Evolutionary conservation across 1,140 invertebrate species (phyloP).

Genomic region (Calosoma granatense): DNA sequence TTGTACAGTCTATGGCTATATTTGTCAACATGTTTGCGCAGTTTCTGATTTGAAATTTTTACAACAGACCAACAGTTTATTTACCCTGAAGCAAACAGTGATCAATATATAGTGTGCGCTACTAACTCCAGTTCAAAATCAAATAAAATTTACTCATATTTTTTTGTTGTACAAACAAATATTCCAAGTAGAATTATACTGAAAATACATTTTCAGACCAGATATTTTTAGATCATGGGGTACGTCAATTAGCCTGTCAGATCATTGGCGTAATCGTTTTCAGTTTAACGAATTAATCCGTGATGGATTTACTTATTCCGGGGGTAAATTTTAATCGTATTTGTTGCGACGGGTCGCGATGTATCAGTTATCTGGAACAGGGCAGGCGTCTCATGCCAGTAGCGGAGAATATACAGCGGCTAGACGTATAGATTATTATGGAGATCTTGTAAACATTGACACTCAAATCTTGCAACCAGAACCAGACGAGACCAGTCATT

Average conservation of each 20-base stretch:
- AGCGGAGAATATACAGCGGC: neutral
- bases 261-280: neutral
- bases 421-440: neutral
- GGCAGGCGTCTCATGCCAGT: neutral
- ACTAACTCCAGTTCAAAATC: too few species aligned
- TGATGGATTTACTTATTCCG: neutral
- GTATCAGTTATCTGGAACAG: neutral
- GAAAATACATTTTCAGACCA: too few species aligned
- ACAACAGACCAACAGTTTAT: too few species aligned
- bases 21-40: too few species aligned
- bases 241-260: neutral
- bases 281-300: conserved; percentile 1
- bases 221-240: too few species aligned
- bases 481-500: neutral
- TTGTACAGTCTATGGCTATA: too few species aligned
- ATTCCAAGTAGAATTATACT: too few species aligned
- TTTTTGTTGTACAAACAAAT: too few species aligned
- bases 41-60: too few species aligned
- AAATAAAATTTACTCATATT: too few species aligned
- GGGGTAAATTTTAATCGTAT: neutral
- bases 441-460: neutral
- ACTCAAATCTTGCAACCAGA: neutral
- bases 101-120: too few species aligned
- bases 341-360: neutral
- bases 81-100: too few species aligned